Evolutionary conservation across 1,140 invertebrate genomes (phyloP), one percentile per base, ranked within the genome.

Genomic region (Centruroides vittatus): DNA sequence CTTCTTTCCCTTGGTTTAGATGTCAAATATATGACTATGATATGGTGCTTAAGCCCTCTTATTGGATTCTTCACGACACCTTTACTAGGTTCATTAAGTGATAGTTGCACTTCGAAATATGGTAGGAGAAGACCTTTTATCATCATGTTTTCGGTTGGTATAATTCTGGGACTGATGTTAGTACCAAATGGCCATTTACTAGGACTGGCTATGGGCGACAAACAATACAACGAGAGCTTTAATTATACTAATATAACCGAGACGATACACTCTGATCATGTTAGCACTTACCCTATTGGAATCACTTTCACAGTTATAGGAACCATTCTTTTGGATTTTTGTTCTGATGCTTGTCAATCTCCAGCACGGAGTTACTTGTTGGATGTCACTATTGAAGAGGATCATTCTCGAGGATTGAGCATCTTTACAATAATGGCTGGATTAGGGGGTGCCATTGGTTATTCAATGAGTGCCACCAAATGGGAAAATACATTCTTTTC

Each of bases 391-490:
- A 73, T 92, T 65, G 85, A 89, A 83, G 90, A 93, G 76, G 93
- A 97, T 71, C 93, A 97, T 70, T 86, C 90, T 0, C 82, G 82
- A 66, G 93, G 94, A 1, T 74, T 98, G 3, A 95, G 90, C 64
- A 94, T 91, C 3, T 97, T 98, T 68, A 96, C 93, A 0, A 83
- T 96, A 60, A 95, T 97, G 91, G 93, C 93, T 2, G 94, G 93
- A 0, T 74, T 96, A 0, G 94, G 94, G 7, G 93, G 94, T 11
- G 89, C 89, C 67, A 81, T 96, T 71, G 94, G 93, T 0, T 97
- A 97, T 71, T 84, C 86, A 4, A 80, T 97, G 67, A 92, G 93
- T 12, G 92, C 88, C 0, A 86, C 96, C 35, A 87, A 96, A 72
- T 98, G 93, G 93, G 88, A 93, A 70, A 81, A 80, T 51, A 92